phyloP scores from a whole-genome alignment of 2,113 vertebrate genomes.

The Microtus oregoni region DNA sequence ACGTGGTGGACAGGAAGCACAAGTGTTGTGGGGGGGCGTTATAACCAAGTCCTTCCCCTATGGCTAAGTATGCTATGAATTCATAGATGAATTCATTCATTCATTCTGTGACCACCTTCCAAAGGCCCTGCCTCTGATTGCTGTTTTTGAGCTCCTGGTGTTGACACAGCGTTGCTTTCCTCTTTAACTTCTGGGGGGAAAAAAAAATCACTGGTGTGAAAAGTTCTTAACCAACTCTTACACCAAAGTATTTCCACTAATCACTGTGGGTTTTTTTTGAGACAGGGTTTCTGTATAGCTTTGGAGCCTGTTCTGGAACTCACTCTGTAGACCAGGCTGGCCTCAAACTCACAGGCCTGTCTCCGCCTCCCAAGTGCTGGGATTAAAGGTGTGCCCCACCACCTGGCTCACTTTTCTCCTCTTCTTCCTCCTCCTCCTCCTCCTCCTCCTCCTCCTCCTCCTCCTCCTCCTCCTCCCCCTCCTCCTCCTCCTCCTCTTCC shows the following conservation, averaged over 20 bases:
- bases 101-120: background rate
- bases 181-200: background rate
- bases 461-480: no score
- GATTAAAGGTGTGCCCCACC: no score
- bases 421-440: rapidly evolving
- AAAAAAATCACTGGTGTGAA: background rate
- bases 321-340: no score
- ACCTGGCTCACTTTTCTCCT: no score
- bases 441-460: no score
- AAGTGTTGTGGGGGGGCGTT: background rate
- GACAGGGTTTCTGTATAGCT: no score
- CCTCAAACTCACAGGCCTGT: no score
- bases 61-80: background rate
- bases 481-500: rapidly evolving
- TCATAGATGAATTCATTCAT: background rate
- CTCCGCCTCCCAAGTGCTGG: no score
- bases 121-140: background rate
- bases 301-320: no score
- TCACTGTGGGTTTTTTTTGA: background rate
- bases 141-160: background rate
- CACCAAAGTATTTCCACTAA: constrained; percentile 19
- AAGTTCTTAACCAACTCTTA: constrained; percentile 21
- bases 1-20: background rate
- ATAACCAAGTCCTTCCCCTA: background rate
- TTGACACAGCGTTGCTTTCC: background rate